Percentiles rank a stretch among this genome's conserved stretches.
phyloP scores from a whole-genome alignment of 2,113 vertebrate species.

The Gorilla gorilla region DNA sequence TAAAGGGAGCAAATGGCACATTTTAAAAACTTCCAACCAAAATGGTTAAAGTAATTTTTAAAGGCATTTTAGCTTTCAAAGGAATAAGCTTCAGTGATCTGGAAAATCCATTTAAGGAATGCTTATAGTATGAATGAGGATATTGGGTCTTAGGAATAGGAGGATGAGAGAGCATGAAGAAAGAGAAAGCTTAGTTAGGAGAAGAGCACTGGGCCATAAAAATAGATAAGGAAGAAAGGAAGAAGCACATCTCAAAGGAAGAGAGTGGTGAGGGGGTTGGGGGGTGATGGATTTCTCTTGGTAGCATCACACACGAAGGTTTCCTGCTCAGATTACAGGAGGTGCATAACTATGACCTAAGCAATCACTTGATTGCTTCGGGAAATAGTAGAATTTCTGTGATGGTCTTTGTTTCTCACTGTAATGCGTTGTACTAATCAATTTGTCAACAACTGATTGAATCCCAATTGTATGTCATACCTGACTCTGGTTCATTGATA shows the following conservation, averaged over 20 bases:
- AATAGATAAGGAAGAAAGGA: background rate
- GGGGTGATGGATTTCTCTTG: background rate
- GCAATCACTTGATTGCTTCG: background rate
- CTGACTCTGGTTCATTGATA: background rate
- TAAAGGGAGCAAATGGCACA: background rate
- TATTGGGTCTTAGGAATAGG: constrained; percentile 10
- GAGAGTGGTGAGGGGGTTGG: background rate
- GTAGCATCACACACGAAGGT: background rate
- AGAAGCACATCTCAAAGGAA: background rate
- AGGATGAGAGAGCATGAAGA: background rate
- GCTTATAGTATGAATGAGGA: background rate
- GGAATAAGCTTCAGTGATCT: background rate
- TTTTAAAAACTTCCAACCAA: background rate
- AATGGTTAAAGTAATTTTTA: constrained; percentile 37
- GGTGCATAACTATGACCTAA: background rate
- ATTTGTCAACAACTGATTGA: background rate
- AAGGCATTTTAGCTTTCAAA: constrained; percentile 39
- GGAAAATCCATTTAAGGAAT: constrained; percentile 49
- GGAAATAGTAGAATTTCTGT: constrained; percentile 17
- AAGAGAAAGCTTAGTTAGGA: constrained; percentile 17
- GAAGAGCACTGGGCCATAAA: background rate
- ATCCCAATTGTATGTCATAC: background rate
- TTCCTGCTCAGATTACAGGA: background rate
- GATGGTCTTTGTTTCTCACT: background rate
- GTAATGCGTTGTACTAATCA: background rate